Evolutionary conservation across 2,797 vertebrate genomes (phyloP).

Genomic region (Distichodus sexfasciatus): DNA sequence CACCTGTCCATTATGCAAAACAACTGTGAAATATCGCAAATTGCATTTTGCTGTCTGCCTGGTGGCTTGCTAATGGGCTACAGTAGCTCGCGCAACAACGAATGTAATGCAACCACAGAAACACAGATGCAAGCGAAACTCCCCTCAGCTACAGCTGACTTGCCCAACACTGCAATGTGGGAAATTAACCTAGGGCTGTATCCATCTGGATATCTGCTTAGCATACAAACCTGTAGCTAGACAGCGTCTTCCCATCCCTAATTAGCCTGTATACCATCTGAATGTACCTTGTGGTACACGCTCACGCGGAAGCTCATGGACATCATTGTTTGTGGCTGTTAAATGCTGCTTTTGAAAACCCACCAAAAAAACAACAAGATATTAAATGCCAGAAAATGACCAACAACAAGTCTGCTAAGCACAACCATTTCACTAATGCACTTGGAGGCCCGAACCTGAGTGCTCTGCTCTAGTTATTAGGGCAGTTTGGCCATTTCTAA

Average conservation of each 20-base stretch:
- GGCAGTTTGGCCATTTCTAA: background rate
- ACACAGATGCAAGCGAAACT: background rate
- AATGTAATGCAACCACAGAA: background rate
- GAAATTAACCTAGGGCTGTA: slow-evolving; percentile 9
- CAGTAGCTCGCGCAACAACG: slow-evolving; percentile 26
- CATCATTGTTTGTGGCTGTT: background rate
- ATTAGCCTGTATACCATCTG: background rate
- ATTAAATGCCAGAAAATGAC: slow-evolving; percentile 1
- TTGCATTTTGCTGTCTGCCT: slow-evolving; percentile 19
- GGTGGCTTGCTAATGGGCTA: slow-evolving; percentile 30
- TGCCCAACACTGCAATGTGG: background rate
- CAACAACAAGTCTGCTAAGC: background rate
- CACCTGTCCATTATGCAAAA: slow-evolving; percentile 34
- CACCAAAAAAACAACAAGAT: background rate
- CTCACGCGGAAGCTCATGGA: background rate
- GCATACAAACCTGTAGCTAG: slow-evolving; percentile 2
- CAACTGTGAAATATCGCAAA: slow-evolving; percentile 33
- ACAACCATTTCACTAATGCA: slow-evolving; percentile 11
- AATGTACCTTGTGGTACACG: background rate
- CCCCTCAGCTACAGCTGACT: slow-evolving; percentile 2
- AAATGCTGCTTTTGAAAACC: slow-evolving; percentile 1
- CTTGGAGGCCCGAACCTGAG: background rate
- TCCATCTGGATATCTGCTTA: slow-evolving; percentile 17
- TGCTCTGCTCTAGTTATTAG: background rate
- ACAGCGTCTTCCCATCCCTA: slow-evolving; percentile 5